Evolutionary conservation across 2,797 vertebrate genomes (phyloP).

Genomic region (Eupleurogrammus muticus): DNA sequence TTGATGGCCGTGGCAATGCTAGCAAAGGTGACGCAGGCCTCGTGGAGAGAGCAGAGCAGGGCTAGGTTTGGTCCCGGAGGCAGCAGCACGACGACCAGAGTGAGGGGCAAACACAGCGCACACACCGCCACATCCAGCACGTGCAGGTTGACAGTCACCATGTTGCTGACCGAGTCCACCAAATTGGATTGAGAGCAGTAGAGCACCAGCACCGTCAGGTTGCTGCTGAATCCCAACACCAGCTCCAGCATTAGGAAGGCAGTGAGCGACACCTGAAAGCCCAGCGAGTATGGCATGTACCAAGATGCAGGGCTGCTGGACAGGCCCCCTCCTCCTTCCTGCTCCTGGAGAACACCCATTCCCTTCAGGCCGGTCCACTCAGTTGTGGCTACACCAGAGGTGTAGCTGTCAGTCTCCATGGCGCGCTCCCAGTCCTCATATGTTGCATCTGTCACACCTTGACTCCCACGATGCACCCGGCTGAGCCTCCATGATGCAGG

Average conservation of each 20-base stretch:
- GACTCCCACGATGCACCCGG: conserved; percentile 70
- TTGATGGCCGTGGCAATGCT: conserved; percentile 87
- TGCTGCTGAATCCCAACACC: conserved; percentile 86
- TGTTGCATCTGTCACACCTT: conserved; percentile 46
- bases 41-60: conserved; percentile 85
- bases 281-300: conserved; percentile 75
- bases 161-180: conserved; percentile 89
- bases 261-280: conserved; percentile 87
- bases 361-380: conserved; percentile 63
- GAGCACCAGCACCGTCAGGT: conserved; percentile 86
- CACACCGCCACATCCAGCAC: conserved; percentile 85
- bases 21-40: conserved; percentile 86
- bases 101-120: conserved; percentile 84
- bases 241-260: conserved; percentile 85
- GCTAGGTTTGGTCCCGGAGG: conserved; percentile 78
- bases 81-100: conserved; percentile 83
- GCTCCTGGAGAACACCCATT: conserved; percentile 43
- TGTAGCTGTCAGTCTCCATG: conserved; percentile 81
- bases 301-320: conserved; percentile 32
- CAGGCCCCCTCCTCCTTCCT: conserved; percentile 42
- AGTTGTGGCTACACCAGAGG: conserved; percentile 54
- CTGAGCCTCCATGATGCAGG: conserved; percentile 65
- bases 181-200: conserved; percentile 87
- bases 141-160: conserved; percentile 88
- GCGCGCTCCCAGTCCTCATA: conserved; percentile 65